Base-by-base conservation (phyloP, 2,113 vertebrate genomes). In the Formicarius rufipectus region DNA sequence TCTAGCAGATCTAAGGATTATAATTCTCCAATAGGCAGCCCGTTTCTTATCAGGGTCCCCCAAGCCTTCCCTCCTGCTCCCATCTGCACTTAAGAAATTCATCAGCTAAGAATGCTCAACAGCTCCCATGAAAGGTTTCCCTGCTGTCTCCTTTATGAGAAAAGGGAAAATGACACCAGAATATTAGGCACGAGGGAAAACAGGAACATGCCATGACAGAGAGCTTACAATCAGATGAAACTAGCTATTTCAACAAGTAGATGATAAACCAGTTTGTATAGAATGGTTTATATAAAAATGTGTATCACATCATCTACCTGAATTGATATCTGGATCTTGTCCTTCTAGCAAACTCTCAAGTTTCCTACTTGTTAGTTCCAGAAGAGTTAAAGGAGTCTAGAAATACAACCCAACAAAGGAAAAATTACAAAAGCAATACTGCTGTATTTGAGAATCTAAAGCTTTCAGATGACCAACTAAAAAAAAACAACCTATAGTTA, bases 301-400 rank as follows among this genome's bases (percentile, higher is more conserved):
- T 42, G 4, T 62, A 80, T 37, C 22, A 47, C 28, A 86, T 60
- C 19, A 74, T 87, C 92, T 98, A 99, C 98, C 96, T 91, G 98
- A 95, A 89, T 96, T 18, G 6, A 94, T 96, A 97, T 98, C 97
- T 17, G 97, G 96, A 93, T 99, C 98, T 97, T 96, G 97, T 64
- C 98, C 98, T 92, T 97, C 96, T 44, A 98, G 97, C 87, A 99
- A 93, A 30, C 93, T 98, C 89, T 97, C 97, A 62, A 99, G 89
- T 67, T 97, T 98, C 88, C 94, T 98, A 83, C 96, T 98, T 37
- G 98, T 98, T 69, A 98, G 95, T 69, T 98, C 98, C 93, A 98
- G 91, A 92, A 99, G 97, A 72, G 96, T 98, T 90, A 97, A 77
- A 17, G 98, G 98, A 63, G 97, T 98, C 98, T 99, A 76, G 90